Evolutionary conservation across 2,797 vertebrate species (phyloP).

Genomic region (Poeciliopsis paucimaculata): DNA sequence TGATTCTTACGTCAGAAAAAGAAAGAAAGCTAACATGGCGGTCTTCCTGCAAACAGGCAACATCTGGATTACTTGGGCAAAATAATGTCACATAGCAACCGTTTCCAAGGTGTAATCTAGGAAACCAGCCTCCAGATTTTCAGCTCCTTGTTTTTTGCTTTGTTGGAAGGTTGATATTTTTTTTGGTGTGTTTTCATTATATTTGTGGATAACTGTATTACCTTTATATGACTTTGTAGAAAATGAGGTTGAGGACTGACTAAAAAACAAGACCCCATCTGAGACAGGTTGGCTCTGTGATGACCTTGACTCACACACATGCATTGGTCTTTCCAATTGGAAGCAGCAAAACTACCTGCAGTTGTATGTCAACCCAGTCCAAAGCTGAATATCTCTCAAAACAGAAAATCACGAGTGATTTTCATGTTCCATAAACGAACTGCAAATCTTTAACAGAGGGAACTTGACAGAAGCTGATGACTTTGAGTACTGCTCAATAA

Average conservation of each 20-base stretch:
- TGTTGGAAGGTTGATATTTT: too few relatives aligned
- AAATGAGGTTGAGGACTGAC: background rate
- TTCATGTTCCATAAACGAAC: slow-evolving; percentile 37
- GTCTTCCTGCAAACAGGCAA: too few relatives aligned
- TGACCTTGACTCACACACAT: slow-evolving; percentile 9
- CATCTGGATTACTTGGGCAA: too few relatives aligned
- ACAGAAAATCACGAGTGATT: background rate
- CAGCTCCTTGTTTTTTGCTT: too few relatives aligned
- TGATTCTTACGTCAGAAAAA: too few relatives aligned
- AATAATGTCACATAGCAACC: background rate
- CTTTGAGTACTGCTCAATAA: background rate
- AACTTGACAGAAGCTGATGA: slow-evolving; percentile 21
- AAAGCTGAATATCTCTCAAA: slow-evolving; percentile 36
- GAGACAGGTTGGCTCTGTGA: background rate
- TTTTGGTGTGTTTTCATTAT: too few relatives aligned
- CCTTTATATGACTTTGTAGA: background rate
- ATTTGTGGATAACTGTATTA: too few relatives aligned
- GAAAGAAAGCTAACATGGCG: too few relatives aligned
- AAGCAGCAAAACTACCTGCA: slow-evolving; percentile 35
- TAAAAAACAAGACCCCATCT: background rate
- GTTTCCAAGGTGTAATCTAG: too few relatives aligned
- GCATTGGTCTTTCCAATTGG: slow-evolving; percentile 26
- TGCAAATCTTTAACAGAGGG: slow-evolving; percentile 32
- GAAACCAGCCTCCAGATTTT: background rate
- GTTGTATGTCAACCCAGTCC: slow-evolving; percentile 21